Evolutionary conservation across 2,888 invertebrate species (phyloP).

Genomic region (Cryptocephalus primarius): DNA sequence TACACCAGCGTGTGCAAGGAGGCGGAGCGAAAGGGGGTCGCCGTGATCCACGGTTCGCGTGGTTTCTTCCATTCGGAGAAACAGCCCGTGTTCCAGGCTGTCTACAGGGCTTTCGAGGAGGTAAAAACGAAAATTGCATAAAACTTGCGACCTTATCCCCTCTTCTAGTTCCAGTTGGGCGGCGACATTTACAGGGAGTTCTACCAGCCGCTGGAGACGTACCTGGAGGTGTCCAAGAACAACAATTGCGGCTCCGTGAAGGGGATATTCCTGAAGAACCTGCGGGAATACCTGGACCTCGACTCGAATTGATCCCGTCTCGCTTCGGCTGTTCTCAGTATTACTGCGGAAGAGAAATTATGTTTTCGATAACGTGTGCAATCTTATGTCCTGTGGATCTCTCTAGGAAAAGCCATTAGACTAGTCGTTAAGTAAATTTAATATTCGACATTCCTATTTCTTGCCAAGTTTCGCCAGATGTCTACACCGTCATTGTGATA

Average conservation of each 20-base stretch:
- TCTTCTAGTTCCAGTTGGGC: constrained; percentile 51
- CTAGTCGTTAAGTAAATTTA: too few relatives aligned
- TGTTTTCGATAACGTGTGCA: too few relatives aligned
- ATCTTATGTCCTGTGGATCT: too few relatives aligned
- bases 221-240: constrained; percentile 41
- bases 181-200: constrained; percentile 52
- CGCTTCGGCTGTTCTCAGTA: too few relatives aligned
- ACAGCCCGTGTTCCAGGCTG: constrained; percentile 71
- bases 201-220: constrained; percentile 46
- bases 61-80: constrained; percentile 76
- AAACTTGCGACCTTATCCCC: neutral
- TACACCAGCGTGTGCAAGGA: constrained; percentile 76
- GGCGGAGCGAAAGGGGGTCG: constrained; percentile 56
- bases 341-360: too few relatives aligned
- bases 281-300: constrained; percentile 34
- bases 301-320: constrained; percentile 8
- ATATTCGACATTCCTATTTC: too few relatives aligned
- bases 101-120: constrained; percentile 54
- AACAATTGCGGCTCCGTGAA: constrained; percentile 56
- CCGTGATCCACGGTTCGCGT: constrained; percentile 80
- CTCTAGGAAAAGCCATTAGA: too few relatives aligned
- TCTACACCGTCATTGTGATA: too few relatives aligned
- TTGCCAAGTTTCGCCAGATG: too few relatives aligned
- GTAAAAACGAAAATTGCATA: constrained; percentile 23
- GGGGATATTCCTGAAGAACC: constrained; percentile 41